Base-by-base conservation (phyloP, 2,113 vertebrate species). In the Buteo buteo region DNA sequence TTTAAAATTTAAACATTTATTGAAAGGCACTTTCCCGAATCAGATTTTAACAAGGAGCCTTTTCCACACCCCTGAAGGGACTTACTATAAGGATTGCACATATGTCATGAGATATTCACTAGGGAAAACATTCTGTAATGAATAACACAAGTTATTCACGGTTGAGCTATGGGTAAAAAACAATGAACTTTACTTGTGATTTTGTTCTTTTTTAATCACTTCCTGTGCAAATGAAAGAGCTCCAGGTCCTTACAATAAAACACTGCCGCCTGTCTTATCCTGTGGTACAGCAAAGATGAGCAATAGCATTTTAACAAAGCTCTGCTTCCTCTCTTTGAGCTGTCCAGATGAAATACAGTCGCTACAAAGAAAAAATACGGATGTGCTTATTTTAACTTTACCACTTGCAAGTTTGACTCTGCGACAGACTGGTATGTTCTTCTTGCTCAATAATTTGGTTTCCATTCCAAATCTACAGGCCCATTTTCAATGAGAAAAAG, bases 241-340 rank as follows among this genome's bases (percentile, higher is more conserved):
- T 92, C 44, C 26, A 47, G 19, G 19, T 79, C 38, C 45, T 74
- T 66, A 65, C 38, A 80, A 14, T 36, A 79, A 82, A 45, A 52
- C 26, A 9, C 58, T 44, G 31, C 26, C 9, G 2, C 22, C 38
- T 58, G 32, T 44, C 74, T 86, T 21, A 44, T 34, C 58, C 82
- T 82, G 32, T 65, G n/a, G 24, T 13, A 59, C 49, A 72, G 31
- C 11, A 34, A 86, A 40, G 40, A 82, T 40, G 40, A 80, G 22
- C 61, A 70, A 79, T 32, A 40, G 34, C 9, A 61, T 79, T 69
- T 86, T 12, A 88, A 88, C 47, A 94, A 82, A 93, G 66, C 28
- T 55, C 66, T 45, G 16, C 19, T 94, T 95, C 95, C 88, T 62
- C 69, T 84, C 61, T 93, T 91, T 80, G 62, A 88, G 34, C 34